phyloP scores from a whole-genome alignment of 2,113 vertebrate genomes.

The Motacilla alba region DNA sequence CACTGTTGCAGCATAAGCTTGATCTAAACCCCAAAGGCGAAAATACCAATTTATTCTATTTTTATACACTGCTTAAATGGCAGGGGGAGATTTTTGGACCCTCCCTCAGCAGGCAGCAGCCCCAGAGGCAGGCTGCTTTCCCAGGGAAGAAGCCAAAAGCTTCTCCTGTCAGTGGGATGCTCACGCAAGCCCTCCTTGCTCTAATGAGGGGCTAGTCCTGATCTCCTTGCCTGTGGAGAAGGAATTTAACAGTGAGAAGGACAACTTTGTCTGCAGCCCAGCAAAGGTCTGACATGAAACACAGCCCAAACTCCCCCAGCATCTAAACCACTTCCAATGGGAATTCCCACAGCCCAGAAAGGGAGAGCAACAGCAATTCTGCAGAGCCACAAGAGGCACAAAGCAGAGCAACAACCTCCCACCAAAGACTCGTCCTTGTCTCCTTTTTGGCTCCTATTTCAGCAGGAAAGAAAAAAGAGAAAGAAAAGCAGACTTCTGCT shows the following conservation, averaged over 20 bases:
- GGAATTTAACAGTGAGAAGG: background rate
- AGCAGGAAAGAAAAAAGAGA: background rate
- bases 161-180: background rate
- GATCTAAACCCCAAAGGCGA: background rate
- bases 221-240: background rate
- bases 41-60: background rate
- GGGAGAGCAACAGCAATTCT: background rate
- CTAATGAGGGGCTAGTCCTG: background rate
- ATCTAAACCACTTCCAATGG: background rate
- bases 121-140: background rate
- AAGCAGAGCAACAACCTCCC: background rate
- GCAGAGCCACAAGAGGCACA: background rate
- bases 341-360: background rate
- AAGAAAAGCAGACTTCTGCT: background rate
- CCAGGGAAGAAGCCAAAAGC: background rate
- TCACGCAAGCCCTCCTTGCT: background rate
- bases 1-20: background rate
- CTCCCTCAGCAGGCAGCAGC: background rate
- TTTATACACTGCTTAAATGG: background rate
- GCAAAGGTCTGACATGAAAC: background rate
- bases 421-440: background rate
- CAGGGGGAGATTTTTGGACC: background rate
- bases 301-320: background rate
- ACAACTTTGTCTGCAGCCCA: background rate
- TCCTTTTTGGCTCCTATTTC: background rate